Base-by-base conservation (phyloP, 1,140 invertebrate species). In the Lepidurus arcticus region DNA sequence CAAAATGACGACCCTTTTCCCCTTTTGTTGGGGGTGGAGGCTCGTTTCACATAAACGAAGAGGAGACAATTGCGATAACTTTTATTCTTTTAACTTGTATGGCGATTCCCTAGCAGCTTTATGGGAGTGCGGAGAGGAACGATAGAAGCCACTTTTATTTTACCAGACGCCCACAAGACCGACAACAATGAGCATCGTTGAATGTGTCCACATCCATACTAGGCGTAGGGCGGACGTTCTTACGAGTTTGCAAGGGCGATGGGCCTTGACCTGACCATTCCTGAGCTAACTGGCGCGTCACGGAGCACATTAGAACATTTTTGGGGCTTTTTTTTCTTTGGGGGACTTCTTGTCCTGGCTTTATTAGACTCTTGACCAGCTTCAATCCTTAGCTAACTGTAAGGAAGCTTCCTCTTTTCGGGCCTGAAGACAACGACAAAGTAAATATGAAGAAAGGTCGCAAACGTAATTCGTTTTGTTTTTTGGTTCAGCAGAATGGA, bases 261-360 rank as follows among this genome's bases (percentile, higher is more conserved):
- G 53, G 53, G 53, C 53, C 53, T 65, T 65, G 53, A 65, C 53
- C n/a, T 65, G 53, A 65, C 53, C 53, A 65, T 65, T 65, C 53
- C 53, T 65, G 53, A 21, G 21, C 53, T 65, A 65, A 65, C 53
- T 65, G 53, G 53, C 53, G 53, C 53, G n/a, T 65, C 21, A 65
- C 53, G 53, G 53, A 65, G 53, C 53, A 65, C 53, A 65, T 65
- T 65, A 65, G 53, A 34, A 3, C n/a, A n/a, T 7, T 1, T 65
- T 65, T 65, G 6, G n/a, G n/a, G 16, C 53, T 0, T 65, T 65
- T 65, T 16, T 21, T 65, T 65, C 21, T n/a, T 21, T 21, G 53
- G 21, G 53, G 53, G 53, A 13, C 13, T n/a, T 16, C 21, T 65
- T 9, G 10, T 47, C 53, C 53, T 16, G 16, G 8, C 16, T 65